These are phyloP conservation scores for Drosophila burlai DNA, from an alignment of 1,140 invertebrate genomes.

Conservation along the genomic window DNA sequence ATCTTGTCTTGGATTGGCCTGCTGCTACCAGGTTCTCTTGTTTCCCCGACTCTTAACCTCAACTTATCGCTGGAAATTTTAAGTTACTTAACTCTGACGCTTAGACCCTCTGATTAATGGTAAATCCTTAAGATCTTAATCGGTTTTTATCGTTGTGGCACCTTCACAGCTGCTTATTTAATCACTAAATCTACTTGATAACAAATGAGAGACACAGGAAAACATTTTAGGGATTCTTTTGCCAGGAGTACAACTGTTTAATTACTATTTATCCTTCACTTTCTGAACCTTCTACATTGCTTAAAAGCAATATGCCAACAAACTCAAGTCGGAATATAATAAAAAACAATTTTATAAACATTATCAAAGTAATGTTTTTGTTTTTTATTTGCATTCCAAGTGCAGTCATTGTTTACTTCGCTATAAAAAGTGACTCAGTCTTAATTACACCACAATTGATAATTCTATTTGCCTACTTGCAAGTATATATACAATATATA, in stretches of 20 bases:
- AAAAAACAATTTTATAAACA: background rate
- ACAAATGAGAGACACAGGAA: constrained; percentile 3
- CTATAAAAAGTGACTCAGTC: constrained; percentile 5
- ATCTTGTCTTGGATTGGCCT: constrained; percentile 58
- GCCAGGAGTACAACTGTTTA: background rate
- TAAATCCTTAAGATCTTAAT: constrained; percentile 21
- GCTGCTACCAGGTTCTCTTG: constrained; percentile 2
- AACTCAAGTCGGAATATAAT: background rate
- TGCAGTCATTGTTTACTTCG: background rate
- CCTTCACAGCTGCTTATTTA: background rate
- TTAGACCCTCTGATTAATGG: constrained; percentile 25
- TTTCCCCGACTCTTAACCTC: constrained; percentile 18
- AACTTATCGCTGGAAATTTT: constrained; percentile 10
- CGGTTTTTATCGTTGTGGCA: constrained; percentile 23
- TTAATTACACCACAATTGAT: constrained; percentile 25
- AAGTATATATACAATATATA: too few relatives aligned
- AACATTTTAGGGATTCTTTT: background rate
- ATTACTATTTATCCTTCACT: too few relatives aligned
- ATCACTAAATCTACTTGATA: constrained; percentile 14
- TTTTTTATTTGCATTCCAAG: background rate
- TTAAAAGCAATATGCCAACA: too few relatives aligned
- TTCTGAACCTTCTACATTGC: too few relatives aligned
- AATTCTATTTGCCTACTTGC: constrained; percentile 7
- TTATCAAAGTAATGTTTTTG: background rate
- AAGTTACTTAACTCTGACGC: background rate